Evolutionary conservation across 2,797 vertebrate species (phyloP).

Genomic region (Xerus rutilus): DNA sequence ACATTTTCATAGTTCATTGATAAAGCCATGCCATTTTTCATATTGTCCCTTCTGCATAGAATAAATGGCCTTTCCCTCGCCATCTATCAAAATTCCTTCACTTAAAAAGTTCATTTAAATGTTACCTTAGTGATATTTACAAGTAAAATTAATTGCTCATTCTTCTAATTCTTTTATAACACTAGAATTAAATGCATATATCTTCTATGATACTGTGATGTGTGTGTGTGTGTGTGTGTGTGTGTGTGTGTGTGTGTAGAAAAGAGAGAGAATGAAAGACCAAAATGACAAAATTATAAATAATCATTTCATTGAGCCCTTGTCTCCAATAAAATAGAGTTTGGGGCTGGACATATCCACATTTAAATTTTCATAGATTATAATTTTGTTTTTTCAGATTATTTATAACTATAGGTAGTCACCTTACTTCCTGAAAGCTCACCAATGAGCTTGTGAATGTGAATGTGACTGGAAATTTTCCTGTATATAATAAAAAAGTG

Average conservation of each 20-base stretch:
- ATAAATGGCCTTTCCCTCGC: background rate
- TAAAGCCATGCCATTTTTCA: background rate
- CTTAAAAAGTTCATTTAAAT: constrained; percentile 37
- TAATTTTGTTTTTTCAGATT: background rate
- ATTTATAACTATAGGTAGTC: background rate
- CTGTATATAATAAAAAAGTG: background rate
- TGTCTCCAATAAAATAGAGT: background rate
- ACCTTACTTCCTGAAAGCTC: background rate
- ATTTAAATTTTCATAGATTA: background rate
- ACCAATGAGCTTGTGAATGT: background rate
- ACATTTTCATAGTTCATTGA: background rate
- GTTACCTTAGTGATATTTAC: background rate
- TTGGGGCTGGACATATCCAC: background rate
- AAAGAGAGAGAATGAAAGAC: background rate
- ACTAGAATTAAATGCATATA: constrained; percentile 27
- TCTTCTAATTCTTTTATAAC: constrained; percentile 15
- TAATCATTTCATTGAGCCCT: background rate
- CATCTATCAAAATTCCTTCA: background rate
- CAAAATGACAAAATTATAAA: background rate
- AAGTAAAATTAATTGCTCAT: background rate
- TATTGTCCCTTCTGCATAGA: background rate
- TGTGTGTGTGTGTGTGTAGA: background rate
- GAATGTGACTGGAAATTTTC: background rate
- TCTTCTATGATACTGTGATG: background rate
- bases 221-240: background rate